These are phyloP conservation scores for Branchinecta lynchi DNA, from an alignment of 1,140 invertebrate genomes.

Conservation along the genomic window DNA sequence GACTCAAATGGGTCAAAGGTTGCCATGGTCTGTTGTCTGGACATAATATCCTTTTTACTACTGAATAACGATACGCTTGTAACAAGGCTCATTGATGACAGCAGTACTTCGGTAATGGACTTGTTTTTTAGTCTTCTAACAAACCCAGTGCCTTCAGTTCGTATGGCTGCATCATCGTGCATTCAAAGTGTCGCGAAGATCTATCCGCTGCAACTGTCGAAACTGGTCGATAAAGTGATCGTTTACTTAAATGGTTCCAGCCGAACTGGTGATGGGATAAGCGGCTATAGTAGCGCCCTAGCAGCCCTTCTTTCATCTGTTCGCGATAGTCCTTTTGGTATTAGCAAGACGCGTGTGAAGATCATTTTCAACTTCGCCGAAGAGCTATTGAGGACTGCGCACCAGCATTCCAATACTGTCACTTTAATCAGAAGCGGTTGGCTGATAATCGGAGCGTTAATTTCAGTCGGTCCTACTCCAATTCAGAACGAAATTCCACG, in stretches of 20 bases:
- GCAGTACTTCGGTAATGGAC: not conserved
- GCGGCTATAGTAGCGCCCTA: constrained; percentile 82
- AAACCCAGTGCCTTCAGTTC: not conserved
- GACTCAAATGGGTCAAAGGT: not conserved
- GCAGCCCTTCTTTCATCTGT: constrained; percentile 85
- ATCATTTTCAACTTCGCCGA: constrained; percentile 92
- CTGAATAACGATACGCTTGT: not conserved
- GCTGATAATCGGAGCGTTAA: constrained; percentile 89
- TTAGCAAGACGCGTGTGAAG: constrained; percentile 91
- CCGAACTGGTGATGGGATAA: constrained; percentile 80
- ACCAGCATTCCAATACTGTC: constrained; percentile 75
- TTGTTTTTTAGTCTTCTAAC: not conserved
- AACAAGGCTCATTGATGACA: not conserved
- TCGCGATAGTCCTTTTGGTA: constrained; percentile 72
- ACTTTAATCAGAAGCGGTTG: constrained; percentile 91
- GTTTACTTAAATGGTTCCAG: constrained; percentile 27
- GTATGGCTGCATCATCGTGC: not conserved
- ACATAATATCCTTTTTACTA: not conserved
- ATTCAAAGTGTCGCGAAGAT: not conserved
- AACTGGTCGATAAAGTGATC: not conserved
- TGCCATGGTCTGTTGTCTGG: not conserved
- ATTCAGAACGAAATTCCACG: constrained; percentile 73
- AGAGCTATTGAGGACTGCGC: constrained; percentile 88
- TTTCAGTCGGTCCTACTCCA: constrained; percentile 70
- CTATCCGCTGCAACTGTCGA: not conserved